phyloP scores from a whole-genome alignment of 2,888 invertebrate genomes.

The Drosophila mettleri region DNA sequence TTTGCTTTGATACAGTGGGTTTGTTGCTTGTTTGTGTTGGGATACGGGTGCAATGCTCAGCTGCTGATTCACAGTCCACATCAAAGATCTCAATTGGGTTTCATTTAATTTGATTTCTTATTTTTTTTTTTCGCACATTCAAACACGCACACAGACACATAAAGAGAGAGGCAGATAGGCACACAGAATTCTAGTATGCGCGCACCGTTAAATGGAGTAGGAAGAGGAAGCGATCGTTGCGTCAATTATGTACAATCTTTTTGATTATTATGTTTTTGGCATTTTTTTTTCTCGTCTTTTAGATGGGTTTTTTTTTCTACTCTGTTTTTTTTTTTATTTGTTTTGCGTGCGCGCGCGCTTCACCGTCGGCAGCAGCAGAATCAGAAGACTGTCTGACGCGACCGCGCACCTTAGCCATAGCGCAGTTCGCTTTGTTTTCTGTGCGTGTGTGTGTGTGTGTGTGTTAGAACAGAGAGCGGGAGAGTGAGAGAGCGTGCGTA shows the following conservation, averaged over 20 bases:
- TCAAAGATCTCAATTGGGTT: slow-evolving; percentile 48
- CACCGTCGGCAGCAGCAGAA: slow-evolving; percentile 74
- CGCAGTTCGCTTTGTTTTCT: slow-evolving; percentile 72
- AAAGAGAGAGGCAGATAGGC: slow-evolving; percentile 10
- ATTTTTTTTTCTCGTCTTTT: slow-evolving; percentile 32
- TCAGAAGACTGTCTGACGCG: slow-evolving; percentile 77
- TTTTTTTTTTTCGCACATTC: slow-evolving; percentile 16
- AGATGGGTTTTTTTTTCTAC: slow-evolving; percentile 27
- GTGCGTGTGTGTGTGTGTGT: slow-evolving; percentile 30
- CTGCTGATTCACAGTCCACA: slow-evolving; percentile 34
- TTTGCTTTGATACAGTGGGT: slow-evolving; percentile 24
- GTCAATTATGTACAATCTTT: slow-evolving; percentile 37
- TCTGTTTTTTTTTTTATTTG: slow-evolving; percentile 35
- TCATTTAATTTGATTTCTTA: slow-evolving; percentile 51
- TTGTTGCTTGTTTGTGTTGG: slow-evolving; percentile 24
- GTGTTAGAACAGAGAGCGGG: slow-evolving; percentile 54
- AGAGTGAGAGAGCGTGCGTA: slow-evolving; percentile 25
- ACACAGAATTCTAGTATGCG: slow-evolving; percentile 31
- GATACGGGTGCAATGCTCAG: slow-evolving; percentile 10
- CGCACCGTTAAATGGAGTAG: slow-evolving; percentile 60
- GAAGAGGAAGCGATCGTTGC: slow-evolving; percentile 60
- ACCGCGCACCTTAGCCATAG: slow-evolving; percentile 75
- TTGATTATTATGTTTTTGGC: slow-evolving; percentile 42
- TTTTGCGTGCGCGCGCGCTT: slow-evolving; percentile 70
- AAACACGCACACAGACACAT: slow-evolving; percentile 5